Base-by-base conservation (phyloP, 2,797 vertebrate species). In the Apodemus agrarius region DNA sequence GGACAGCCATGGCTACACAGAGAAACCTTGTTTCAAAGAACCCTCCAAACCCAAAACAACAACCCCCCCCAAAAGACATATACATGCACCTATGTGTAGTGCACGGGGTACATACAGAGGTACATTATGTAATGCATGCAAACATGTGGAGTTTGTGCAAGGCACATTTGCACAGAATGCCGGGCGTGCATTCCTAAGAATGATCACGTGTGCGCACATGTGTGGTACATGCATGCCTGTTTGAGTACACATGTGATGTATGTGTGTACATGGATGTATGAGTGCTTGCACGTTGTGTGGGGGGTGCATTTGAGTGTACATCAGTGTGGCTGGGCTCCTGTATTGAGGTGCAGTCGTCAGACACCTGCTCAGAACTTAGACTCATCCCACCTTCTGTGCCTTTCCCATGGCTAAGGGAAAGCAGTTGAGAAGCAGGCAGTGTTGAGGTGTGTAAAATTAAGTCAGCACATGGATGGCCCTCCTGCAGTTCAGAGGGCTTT, bases 231-330 rank as follows among this genome's bases (percentile, higher is more conserved):
- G 31, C 6, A 12, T 46, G 46, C 57, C 46, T n/a, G 29, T 46
- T 92, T 11, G 34, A 34, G 69, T 21, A 52, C 43, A 34, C 24
- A 16, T 13, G 37, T 86, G 19, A 16, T 61, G 6, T 21, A 7
- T 16, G 29, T 61, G 34, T 82, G 67, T 24, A 43, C 52, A 46
- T 17, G 59, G 80, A 43, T 43, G 6, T 61, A 4, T 29, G 24
- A 40, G 22, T 14, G 16, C 43, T 3, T n/a, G 19, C 8, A n/a
- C 29, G 75, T 19, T 93, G 59, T 10, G 6, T 14, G 2, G 31
- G 72, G 49, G 59, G 61, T 26, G 59, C 16, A 52, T 0, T 0
- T 89, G 57, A 2, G 2, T 54, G 46, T 61, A 24, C 0, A 0
- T 81, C 26, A 54, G 21, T 40, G 34, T 75, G 21, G 37, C 57